Conservation (phyloP, 92 coral and sea anemone genomes). For the Palythoa caribaeorum region DNA sequence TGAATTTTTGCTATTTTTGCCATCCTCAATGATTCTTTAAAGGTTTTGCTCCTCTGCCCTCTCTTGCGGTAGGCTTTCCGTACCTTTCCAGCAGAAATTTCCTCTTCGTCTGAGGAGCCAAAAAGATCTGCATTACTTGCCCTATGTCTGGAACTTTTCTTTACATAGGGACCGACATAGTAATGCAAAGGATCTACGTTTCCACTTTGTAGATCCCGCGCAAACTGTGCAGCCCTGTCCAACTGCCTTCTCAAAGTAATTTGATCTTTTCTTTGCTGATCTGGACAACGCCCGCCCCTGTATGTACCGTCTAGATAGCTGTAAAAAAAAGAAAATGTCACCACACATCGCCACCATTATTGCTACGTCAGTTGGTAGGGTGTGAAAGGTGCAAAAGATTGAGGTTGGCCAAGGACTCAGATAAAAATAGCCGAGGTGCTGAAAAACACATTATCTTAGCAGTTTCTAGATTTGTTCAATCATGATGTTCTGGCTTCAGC, state of each 20-base stretch:
- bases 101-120: constrained; percentile 49
- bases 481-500: background rate
- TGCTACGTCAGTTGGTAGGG: constrained; percentile 9
- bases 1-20: constrained; percentile 58
- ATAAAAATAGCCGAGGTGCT: constrained; percentile 9
- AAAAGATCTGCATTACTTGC: constrained; percentile 40
- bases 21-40: constrained; percentile 54
- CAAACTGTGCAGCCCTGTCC: no score
- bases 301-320: constrained; percentile 67
- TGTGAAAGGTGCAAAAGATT: constrained; percentile 5
- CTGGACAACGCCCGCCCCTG: constrained; percentile 64
- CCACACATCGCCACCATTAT: constrained; percentile 14
- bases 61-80: constrained; percentile 35
- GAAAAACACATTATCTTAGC: constrained; percentile 11
- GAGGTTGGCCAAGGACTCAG: constrained; percentile 8
- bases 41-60: constrained; percentile 47
- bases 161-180: constrained; percentile 48
- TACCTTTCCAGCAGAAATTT: background rate
- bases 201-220: constrained; percentile 37
- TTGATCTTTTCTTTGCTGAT: constrained; percentile 50
- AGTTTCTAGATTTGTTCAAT: constrained; percentile 3
- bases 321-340: constrained; percentile 2
- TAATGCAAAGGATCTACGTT: constrained; percentile 37
- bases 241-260: constrained; percentile 54
- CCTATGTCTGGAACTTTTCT: constrained; percentile 57